Evolutionary conservation across 1,140 invertebrate genomes (phyloP).

Genomic region (Rhizoglyphus robini): DNA sequence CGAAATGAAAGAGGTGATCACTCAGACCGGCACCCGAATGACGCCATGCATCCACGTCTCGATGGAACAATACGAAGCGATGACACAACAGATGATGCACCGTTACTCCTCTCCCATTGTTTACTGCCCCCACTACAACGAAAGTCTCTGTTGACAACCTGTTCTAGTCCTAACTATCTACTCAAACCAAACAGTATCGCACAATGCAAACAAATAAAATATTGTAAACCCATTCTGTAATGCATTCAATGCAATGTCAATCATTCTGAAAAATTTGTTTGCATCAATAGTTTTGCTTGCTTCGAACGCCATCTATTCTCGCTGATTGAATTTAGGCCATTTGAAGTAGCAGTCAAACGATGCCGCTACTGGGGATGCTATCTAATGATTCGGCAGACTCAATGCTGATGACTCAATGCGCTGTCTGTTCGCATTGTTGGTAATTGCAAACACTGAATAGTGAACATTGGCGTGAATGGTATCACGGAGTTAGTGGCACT

Average conservation of each 20-base stretch:
- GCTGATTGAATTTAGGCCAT: too few relatives aligned
- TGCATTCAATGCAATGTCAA: not conserved
- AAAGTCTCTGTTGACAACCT: conserved; percentile 15
- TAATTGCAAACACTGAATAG: too few relatives aligned
- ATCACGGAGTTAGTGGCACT: too few relatives aligned
- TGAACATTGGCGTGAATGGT: too few relatives aligned
- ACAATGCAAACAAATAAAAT: not conserved
- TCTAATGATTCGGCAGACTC: too few relatives aligned
- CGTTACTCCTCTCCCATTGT: conserved; percentile 9
- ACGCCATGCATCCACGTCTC: conserved; percentile 3
- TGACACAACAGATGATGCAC: conserved; percentile 12
- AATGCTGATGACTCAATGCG: too few relatives aligned
- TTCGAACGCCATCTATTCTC: too few relatives aligned
- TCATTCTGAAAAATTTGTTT: not conserved
- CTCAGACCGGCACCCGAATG: not conserved
- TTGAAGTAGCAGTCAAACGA: too few relatives aligned
- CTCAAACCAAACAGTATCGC: too few relatives aligned
- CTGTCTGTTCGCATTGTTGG: too few relatives aligned
- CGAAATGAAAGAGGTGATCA: not conserved
- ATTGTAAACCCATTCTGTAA: not conserved
- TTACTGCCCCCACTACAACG: conserved; percentile 9
- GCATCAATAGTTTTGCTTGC: not conserved
- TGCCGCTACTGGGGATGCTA: too few relatives aligned
- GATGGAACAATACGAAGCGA: conserved; percentile 15
- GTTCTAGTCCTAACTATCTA: not conserved